phyloP scores from a whole-genome alignment of 2,797 vertebrate species.

The Dendrocincla tyrannina region DNA sequence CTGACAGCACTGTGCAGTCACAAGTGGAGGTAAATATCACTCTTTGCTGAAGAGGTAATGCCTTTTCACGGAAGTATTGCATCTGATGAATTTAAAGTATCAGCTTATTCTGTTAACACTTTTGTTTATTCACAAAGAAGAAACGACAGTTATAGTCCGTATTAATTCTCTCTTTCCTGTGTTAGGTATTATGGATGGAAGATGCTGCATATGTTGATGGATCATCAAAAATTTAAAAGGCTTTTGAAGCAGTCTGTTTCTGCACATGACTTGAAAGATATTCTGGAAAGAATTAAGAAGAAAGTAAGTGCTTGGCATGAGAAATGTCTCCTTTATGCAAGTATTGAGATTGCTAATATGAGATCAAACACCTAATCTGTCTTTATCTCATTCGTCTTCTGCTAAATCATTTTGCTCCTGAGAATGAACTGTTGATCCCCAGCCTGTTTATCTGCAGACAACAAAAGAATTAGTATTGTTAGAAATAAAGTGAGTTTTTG shows the following conservation, averaged over 20 bases:
- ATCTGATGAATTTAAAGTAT: neutral
- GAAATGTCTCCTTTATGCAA: neutral
- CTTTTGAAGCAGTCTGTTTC: constrained; percentile 64
- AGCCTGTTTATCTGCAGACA: neutral
- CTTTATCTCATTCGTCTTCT: neutral
- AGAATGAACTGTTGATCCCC: neutral
- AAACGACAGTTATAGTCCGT: neutral
- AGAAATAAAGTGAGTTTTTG: neutral
- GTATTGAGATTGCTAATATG: neutral
- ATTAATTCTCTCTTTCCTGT: neutral
- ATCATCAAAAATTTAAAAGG: constrained; percentile 42
- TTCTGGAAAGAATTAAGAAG: constrained; percentile 68
- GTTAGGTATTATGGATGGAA: constrained; percentile 70
- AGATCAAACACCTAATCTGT: neutral
- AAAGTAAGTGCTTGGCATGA: constrained; percentile 42
- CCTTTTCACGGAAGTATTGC: neutral
- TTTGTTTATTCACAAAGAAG: neutral
- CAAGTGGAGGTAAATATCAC: neutral
- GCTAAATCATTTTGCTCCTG: neutral
- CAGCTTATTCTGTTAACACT: neutral
- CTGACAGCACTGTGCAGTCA: neutral
- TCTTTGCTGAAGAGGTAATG: neutral
- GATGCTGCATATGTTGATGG: constrained; percentile 72
- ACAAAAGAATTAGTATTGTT: neutral
- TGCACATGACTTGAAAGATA: constrained; percentile 53